A percentile compares a stretch with the other conserved stretches of the same genome.
Conservation (phyloP, 2,113 vertebrate species). For the Tiliqua scincoides region DNA sequence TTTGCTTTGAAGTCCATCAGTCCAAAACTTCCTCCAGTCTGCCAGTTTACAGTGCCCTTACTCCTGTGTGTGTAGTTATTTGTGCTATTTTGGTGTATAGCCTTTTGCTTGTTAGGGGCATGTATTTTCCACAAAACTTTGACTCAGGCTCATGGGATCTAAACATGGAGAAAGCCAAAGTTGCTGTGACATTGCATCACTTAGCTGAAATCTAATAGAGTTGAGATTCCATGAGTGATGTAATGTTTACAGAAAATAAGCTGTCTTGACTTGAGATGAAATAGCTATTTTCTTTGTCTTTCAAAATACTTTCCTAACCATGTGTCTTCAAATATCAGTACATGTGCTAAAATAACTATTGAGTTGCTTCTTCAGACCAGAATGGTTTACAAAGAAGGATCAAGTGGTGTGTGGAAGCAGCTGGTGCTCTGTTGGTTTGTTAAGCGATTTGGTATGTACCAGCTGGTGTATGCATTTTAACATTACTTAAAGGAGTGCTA, state of each 20-base stretch:
- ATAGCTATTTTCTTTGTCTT: not conserved
- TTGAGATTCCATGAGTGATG: not conserved
- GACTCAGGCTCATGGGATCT: not conserved
- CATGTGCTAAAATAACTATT: conserved; percentile 6
- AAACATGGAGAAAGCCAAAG: not conserved
- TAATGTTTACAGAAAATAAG: not conserved
- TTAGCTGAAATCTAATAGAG: not conserved
- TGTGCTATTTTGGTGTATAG: not conserved
- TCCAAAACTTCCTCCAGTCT: not conserved
- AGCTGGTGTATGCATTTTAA: not conserved
- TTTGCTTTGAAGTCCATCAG: not conserved
- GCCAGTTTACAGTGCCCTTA: not conserved
- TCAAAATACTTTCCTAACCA: conserved; percentile 5
- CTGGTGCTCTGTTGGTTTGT: conserved; percentile 11
- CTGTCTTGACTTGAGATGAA: not conserved
- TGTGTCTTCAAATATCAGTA: not conserved
- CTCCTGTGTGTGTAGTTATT: not conserved
- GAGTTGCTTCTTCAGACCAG: conserved; percentile 14
- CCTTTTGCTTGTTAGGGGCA: not conserved
- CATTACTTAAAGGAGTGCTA: not conserved
- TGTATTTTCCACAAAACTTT: not conserved
- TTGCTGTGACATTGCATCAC: not conserved
- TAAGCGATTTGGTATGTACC: conserved; percentile 20
- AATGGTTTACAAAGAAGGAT: conserved; percentile 23
- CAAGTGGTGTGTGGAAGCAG: conserved; percentile 21